phyloP scores from a whole-genome alignment of 2,113 vertebrate genomes.

The Dasyornis broadbenti region DNA sequence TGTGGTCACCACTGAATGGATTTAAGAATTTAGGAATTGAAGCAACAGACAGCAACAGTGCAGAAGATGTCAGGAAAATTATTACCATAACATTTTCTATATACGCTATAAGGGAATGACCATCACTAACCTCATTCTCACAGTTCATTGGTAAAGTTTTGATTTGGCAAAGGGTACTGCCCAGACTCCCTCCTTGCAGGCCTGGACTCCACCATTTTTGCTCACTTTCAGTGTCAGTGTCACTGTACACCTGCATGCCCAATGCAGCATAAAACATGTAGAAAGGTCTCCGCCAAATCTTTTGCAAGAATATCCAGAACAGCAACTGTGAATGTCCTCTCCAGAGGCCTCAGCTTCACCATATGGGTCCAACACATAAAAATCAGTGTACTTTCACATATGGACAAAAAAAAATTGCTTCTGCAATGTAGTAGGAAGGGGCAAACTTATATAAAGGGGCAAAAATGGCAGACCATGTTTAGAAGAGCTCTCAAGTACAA shows the following conservation, averaged over 20 bases:
- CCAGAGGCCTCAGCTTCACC: not conserved
- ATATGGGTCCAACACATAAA: not conserved
- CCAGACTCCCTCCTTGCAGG: not conserved
- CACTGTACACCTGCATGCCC: not conserved
- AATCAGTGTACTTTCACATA: not conserved
- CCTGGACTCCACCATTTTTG: not conserved
- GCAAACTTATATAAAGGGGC: not conserved
- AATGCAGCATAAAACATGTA: not conserved
- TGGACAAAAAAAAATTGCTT: not conserved
- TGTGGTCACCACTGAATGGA: not conserved
- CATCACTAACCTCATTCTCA: not conserved
- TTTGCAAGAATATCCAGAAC: not conserved
- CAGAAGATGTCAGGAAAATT: not conserved
- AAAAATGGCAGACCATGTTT: not conserved
- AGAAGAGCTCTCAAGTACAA: not conserved
- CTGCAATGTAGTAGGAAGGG: not conserved
- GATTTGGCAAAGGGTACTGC: not conserved
- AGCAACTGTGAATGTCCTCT: not conserved
- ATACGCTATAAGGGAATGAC: not conserved
- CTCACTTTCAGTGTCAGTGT: not conserved
- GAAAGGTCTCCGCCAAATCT: not conserved
- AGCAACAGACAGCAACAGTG: not conserved
- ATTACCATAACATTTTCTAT: not conserved
- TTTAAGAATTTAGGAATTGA: not conserved
- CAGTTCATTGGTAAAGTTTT: not conserved